These are phyloP conservation scores for Ethmia dodecea DNA, from an alignment of 2,888 invertebrate genomes.

Conservation along the genomic window DNA sequence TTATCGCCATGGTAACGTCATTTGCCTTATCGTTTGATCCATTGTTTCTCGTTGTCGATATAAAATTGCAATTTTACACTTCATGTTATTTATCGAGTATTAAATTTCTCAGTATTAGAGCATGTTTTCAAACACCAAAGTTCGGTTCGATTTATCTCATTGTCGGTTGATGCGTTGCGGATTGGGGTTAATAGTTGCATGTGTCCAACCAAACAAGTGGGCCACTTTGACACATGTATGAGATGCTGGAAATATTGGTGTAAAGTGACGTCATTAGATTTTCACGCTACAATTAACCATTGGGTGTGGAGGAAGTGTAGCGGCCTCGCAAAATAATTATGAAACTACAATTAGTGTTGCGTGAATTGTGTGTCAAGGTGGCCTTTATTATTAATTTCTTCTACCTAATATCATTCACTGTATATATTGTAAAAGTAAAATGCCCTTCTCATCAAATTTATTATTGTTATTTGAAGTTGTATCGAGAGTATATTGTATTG, in stretches of 20 bases:
- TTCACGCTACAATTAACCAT: background rate
- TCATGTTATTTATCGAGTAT: no score
- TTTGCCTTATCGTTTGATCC: no score
- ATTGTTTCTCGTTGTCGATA: no score
- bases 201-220: constrained; percentile 1
- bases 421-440: no score
- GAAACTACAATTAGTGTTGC: constrained; percentile 16
- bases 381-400: constrained; percentile 33
- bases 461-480: constrained; percentile 28
- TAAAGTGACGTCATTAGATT: background rate
- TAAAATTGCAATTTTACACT: background rate
- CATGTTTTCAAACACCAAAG: background rate
- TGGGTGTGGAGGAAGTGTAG: constrained; percentile 6
- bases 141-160: constrained; percentile 11
- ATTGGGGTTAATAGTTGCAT: constrained; percentile 8
- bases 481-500: constrained; percentile 17
- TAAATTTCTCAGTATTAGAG: constrained; percentile 6
- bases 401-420: constrained; percentile 31
- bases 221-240: constrained; percentile 18
- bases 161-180: constrained; percentile 18
- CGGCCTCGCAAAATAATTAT: constrained; percentile 9
- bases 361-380: constrained; percentile 38
- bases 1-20: no score
- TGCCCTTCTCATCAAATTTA: constrained; percentile 28
- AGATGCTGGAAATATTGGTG: background rate